Evolutionary conservation across 2,113 vertebrate species (phyloP).

Genomic region (Trogon surrucura): DNA sequence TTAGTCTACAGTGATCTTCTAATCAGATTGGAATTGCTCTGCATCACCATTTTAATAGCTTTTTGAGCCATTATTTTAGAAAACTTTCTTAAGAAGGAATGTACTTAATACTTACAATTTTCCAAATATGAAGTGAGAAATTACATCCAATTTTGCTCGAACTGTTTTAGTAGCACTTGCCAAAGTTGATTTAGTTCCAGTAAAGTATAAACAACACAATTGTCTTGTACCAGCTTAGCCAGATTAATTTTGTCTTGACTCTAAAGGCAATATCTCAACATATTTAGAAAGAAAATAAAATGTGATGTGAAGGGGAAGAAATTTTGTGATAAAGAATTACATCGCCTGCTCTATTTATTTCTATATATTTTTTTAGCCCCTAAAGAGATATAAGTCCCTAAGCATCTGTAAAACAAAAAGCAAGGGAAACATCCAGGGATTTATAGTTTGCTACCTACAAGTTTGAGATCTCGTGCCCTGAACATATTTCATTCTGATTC

Average conservation of each 20-base stretch:
- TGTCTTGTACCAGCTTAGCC: background rate
- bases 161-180: constrained; percentile 3
- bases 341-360: background rate
- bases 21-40: background rate
- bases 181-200: background rate
- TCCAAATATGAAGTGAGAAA: background rate
- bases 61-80: background rate
- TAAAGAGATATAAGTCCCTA: background rate
- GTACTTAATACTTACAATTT: background rate
- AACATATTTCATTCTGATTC: constrained; percentile 3
- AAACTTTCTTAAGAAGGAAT: background rate
- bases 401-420: constrained; percentile 16
- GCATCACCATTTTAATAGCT: background rate
- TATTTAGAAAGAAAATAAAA: background rate
- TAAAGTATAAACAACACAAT: background rate
- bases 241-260: background rate
- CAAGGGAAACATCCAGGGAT: background rate
- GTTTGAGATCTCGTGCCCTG: background rate
- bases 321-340: background rate
- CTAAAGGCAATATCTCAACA: background rate
- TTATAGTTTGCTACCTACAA: background rate
- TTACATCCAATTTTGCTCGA: background rate
- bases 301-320: background rate
- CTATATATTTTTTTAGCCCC: background rate
- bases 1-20: background rate